Evolutionary conservation across 1,140 invertebrate species (phyloP), one percentile per base, ranked within the genome.

Genomic region (Tachypleus tridentatus): DNA sequence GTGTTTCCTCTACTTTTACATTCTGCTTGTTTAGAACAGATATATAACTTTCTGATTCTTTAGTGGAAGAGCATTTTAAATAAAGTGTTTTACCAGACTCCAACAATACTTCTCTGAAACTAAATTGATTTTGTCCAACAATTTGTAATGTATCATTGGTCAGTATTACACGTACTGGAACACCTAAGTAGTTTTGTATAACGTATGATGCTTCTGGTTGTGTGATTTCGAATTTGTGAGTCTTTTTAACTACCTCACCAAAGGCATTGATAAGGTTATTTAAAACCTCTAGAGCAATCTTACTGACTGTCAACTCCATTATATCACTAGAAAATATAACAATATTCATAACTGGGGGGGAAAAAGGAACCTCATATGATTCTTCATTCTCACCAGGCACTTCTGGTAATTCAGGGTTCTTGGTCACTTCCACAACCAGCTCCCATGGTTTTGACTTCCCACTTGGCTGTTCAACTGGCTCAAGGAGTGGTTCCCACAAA

Each of bases 401-500:
- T 7, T 54, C 53, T 7, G 7, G 7, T n/a, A 54, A n/a, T 8
- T 54, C 53, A 7, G 7, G 7, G 53, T 54, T 54, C n/a, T 54
- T 54, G 7, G n/a, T 54, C 53, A 94, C 87, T 77, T 90, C 86
- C 61, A 91, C 81, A 67, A 83, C 85, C 1, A 97, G 74, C 76
- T 92, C 87, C 93, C 93, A 97, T 0, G 89, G 86, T 57, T 84
- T 83, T 57, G 84, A 83, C 67, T 72, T 64, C 4, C 81, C 76
- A 62, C 65, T 66, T 3, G 72, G 61, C 4, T 80, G 79, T 73
- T 91, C 84, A 48, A 96, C 86, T 0, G 93, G 91, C 77, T 99
- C 97, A 47, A 99, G 85, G 2, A 99, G 78, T 2, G 94, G 95
- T 78, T 99, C 97, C 97, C 97, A 99, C 51, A 96, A 80, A 48